Conservation (phyloP, 1,140 invertebrate genomes). For the Triops cancriformis region DNA sequence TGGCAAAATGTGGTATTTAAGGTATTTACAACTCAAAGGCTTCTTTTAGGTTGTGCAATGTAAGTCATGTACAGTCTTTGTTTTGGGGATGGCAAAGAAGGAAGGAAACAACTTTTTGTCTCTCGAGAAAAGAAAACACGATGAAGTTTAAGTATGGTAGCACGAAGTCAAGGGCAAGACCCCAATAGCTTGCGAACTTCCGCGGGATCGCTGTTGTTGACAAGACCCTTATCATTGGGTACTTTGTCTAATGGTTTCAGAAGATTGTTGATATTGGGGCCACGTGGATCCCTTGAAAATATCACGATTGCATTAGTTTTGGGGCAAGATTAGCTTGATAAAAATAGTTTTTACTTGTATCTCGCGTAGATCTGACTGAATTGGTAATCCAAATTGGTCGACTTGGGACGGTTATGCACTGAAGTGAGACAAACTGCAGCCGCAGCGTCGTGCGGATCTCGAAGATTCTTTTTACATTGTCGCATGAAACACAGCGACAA, state of each 20-base stretch:
- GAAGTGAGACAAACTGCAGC: constrained; percentile 24
- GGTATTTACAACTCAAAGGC: no score
- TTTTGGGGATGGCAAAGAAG: no score
- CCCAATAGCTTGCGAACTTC: not conserved
- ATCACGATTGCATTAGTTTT: not conserved
- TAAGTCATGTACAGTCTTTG: no score
- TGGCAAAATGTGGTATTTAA: no score
- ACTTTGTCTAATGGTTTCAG: not conserved
- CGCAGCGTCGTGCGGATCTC: constrained; percentile 19
- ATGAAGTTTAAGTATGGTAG: not conserved
- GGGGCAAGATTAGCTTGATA: not conserved
- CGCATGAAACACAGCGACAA: constrained; percentile 23
- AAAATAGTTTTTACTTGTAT: constrained; percentile 12
- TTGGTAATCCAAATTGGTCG: constrained; percentile 26
- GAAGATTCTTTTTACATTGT: constrained; percentile 18
- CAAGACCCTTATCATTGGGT: not conserved
- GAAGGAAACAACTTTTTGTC: no score
- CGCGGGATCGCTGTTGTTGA: not conserved
- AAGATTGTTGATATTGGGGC: not conserved
- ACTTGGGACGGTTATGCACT: constrained; percentile 24
- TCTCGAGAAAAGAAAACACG: not conserved
- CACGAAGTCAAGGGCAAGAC: not conserved
- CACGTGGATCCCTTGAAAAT: not conserved
- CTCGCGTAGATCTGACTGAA: constrained; percentile 11
- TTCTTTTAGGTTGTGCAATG: no score